These are phyloP conservation scores for Drosophila mauritiana DNA, from an alignment of 1,140 invertebrate genomes.

Conservation along the genomic window DNA sequence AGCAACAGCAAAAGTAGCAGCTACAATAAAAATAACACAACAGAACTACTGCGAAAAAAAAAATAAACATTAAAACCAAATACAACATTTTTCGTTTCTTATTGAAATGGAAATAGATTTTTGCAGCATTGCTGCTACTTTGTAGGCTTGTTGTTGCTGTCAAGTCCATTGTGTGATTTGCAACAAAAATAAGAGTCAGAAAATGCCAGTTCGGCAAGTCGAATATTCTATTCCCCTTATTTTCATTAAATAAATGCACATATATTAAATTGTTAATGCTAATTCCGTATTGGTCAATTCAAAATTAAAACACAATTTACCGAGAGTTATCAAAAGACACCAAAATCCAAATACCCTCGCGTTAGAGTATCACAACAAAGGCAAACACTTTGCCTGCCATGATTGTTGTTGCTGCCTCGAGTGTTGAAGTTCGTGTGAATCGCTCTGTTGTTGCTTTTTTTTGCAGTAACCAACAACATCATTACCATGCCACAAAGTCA, in stretches of 20 bases:
- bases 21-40: slow-evolving; percentile 14
- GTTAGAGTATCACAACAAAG: slow-evolving; percentile 31
- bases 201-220: background rate
- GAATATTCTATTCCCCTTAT: background rate
- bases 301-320: too few species aligned
- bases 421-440: slow-evolving; percentile 78
- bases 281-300: too few species aligned
- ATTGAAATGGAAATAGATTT: slow-evolving; percentile 79
- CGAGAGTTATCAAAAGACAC: too few species aligned
- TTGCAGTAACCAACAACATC: slow-evolving; percentile 57
- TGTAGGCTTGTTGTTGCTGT: slow-evolving; percentile 2
- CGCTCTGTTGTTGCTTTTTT: slow-evolving; percentile 41
- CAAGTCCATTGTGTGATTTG: slow-evolving; percentile 52
- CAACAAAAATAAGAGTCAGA: slow-evolving; percentile 35
- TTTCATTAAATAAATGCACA: background rate
- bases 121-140: slow-evolving; percentile 11
- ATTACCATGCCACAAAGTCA: slow-evolving; percentile 71
- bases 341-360: background rate
- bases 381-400: slow-evolving; percentile 42
- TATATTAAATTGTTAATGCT: too few species aligned
- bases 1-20: slow-evolving; percentile 23
- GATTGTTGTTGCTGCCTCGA: slow-evolving; percentile 42
- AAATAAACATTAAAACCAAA: slow-evolving; percentile 25
- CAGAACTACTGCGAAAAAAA: slow-evolving; percentile 8
- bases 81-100: slow-evolving; percentile 51